Percentiles rank a stretch among this genome's conserved stretches.
phyloP scores from a whole-genome alignment of 2,113 vertebrate species.

The Opisthocomus hoazin region DNA sequence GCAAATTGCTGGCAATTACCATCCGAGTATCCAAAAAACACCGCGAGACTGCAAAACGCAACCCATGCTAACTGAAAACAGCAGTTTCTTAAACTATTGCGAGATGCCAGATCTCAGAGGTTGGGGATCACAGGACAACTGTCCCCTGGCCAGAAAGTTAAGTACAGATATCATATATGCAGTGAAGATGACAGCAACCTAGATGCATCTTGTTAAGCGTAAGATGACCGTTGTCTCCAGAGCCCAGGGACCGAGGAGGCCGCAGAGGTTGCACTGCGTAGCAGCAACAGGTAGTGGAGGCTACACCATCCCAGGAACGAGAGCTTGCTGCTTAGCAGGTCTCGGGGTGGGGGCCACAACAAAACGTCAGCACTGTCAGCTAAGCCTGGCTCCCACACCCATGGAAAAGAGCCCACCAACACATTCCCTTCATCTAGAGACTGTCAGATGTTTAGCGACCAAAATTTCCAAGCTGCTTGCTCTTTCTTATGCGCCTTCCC shows the following conservation, averaged over 20 bases:
- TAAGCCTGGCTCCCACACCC: background rate
- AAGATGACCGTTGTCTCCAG: background rate
- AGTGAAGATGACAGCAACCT: background rate
- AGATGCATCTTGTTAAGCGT: background rate
- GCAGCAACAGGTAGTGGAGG: background rate
- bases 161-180: background rate
- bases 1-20: background rate
- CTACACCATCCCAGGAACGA: fast-evolving
- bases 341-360: background rate
- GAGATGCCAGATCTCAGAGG: background rate
- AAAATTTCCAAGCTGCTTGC: background rate
- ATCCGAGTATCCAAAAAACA: background rate
- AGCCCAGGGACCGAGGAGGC: background rate
- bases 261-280: background rate
- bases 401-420: background rate
- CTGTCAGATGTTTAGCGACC: background rate
- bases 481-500: background rate
- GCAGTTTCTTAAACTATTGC: background rate
- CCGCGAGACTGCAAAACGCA: background rate
- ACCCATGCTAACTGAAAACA: background rate
- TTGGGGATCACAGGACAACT: background rate
- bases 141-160: background rate
- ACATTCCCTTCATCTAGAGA: background rate
- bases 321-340: background rate
- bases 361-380: background rate